Percentiles rank a stretch among this genome's conserved stretches.
Conservation (phyloP, 2,113 vertebrate species). For the Oceanodroma tethys region DNA sequence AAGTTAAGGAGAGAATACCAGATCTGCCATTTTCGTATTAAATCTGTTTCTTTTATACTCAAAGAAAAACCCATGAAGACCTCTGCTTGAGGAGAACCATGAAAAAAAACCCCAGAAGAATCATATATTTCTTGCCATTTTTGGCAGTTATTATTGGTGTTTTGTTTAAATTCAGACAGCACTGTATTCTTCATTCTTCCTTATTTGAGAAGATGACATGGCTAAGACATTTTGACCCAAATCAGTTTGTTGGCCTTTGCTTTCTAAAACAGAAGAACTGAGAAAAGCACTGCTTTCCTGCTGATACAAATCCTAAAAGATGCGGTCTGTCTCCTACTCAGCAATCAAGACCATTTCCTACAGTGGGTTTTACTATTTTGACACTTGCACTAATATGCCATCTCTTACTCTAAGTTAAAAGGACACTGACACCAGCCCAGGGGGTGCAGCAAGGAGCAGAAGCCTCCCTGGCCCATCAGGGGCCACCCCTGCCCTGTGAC, state of each 20-base stretch:
- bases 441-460: neutral
- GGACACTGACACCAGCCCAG: neutral
- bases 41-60: neutral
- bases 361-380: neutral
- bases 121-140: neutral
- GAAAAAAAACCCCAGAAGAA: neutral
- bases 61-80: neutral
- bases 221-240: neutral
- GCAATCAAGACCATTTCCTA: neutral
- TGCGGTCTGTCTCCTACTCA: neutral
- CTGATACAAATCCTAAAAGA: neutral
- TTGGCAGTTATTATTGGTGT: neutral
- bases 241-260: neutral
- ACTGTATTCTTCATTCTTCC: neutral
- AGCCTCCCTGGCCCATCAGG: neutral
- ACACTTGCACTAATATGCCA: neutral
- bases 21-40: neutral
- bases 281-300: neutral
- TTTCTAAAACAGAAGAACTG: neutral
- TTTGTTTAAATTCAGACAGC: neutral
- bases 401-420: neutral
- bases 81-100: neutral
- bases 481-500: conserved; percentile 24
- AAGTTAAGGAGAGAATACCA: neutral
- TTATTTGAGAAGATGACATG: neutral